These are phyloP conservation scores for Phataginus tricuspis DNA, from an alignment of 2,797 vertebrate species.

Conservation along the genomic window DNA sequence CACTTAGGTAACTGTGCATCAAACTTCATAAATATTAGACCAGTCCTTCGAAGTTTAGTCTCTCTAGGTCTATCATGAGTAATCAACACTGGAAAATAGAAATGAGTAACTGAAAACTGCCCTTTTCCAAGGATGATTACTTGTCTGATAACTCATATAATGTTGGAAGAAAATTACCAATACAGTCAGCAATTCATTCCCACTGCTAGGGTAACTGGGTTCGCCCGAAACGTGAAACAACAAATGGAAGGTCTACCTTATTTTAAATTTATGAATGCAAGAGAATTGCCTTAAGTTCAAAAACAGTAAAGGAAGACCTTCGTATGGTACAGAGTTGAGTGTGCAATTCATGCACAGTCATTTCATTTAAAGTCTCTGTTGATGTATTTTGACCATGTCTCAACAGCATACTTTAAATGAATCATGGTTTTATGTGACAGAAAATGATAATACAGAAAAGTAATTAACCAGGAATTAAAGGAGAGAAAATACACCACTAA, in stretches of 20 bases:
- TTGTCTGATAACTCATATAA: slow-evolving; percentile 36
- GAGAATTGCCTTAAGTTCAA: slow-evolving; percentile 53
- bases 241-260: slow-evolving; percentile 31
- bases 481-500: slow-evolving; percentile 36
- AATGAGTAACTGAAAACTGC: slow-evolving; percentile 47
- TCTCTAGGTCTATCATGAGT: slow-evolving; percentile 34
- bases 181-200: not conserved
- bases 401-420: slow-evolving; percentile 44
- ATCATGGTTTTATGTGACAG: slow-evolving; percentile 54
- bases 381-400: slow-evolving; percentile 36
- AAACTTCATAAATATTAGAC: slow-evolving; percentile 61
- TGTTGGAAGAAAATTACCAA: slow-evolving; percentile 53
- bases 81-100: slow-evolving; percentile 61
- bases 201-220: slow-evolving; percentile 10
- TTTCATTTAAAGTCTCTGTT: slow-evolving; percentile 31
- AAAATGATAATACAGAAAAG: slow-evolving; percentile 50
- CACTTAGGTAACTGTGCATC: slow-evolving; percentile 42
- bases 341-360: not conserved
- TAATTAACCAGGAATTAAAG: slow-evolving; percentile 41
- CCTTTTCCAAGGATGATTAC: slow-evolving; percentile 40
- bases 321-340: not conserved
- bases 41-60: slow-evolving; percentile 21
- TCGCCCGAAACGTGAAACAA: slow-evolving; percentile 43
- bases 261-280: slow-evolving; percentile 64
- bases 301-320: slow-evolving; percentile 49